Percentiles rank a stretch among this genome's conserved stretches.
Conservation (phyloP, 2,888 invertebrate species). For the Hemicrepidius hirtus region DNA sequence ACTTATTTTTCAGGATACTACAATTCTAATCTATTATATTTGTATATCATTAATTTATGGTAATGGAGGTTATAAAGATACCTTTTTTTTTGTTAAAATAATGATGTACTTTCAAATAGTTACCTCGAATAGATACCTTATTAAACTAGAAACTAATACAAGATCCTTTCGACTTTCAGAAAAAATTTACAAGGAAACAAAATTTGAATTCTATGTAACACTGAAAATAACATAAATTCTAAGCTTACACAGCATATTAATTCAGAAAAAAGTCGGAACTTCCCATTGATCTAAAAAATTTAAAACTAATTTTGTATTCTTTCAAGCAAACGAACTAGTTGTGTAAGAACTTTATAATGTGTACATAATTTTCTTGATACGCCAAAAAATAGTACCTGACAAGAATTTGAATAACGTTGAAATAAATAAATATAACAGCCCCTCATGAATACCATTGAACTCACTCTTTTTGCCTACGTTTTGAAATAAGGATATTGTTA, state of each 20-base stretch:
- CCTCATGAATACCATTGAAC: too few relatives aligned
- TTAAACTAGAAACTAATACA: not conserved
- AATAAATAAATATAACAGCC: not conserved
- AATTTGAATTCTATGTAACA: slow-evolving; percentile 9
- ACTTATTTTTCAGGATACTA: not conserved
- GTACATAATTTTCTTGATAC: not conserved
- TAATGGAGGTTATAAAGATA: not conserved
- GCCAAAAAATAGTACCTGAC: too few relatives aligned
- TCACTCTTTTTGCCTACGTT: too few relatives aligned
- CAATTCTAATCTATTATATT: not conserved
- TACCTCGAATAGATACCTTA: not conserved
- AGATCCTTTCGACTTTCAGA: not conserved
- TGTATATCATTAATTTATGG: too few relatives aligned
- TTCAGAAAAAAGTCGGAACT: slow-evolving; percentile 22
- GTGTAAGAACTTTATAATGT: not conserved
- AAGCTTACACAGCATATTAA: slow-evolving; percentile 4
- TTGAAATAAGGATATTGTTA: too few relatives aligned
- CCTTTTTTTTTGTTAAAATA: not conserved
- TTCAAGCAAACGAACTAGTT: not conserved
- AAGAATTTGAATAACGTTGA: too few relatives aligned
- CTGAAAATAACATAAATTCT: not conserved
- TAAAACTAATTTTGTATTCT: not conserved
- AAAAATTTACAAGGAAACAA: slow-evolving; percentile 11
- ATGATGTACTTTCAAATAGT: slow-evolving; percentile 12
- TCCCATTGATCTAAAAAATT: not conserved